Conservation (phyloP, 2,113 vertebrate genomes). For the Mixornis gularis region DNA sequence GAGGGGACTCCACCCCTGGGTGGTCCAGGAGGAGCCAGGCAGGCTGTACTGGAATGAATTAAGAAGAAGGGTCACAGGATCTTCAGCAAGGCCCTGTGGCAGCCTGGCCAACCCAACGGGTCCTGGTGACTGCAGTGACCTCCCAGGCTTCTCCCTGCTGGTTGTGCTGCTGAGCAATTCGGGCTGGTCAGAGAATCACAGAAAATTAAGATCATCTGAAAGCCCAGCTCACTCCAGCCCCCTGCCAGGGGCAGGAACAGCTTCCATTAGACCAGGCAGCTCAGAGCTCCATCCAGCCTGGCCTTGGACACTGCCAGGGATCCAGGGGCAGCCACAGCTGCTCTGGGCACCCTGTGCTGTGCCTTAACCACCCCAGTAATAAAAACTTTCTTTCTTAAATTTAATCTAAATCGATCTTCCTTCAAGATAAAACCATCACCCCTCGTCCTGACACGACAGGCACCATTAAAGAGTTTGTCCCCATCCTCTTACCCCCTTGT, state of each 20-base stretch:
- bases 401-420: background rate
- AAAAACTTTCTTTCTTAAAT: background rate
- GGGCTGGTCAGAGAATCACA: background rate
- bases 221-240: background rate
- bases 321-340: background rate
- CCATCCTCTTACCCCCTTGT: background rate
- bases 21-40: background rate
- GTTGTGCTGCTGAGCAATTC: rapidly evolving
- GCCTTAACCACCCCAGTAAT: background rate
- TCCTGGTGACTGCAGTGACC: rapidly evolving
- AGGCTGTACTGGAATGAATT: rapidly evolving
- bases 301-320: background rate
- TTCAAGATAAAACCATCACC: background rate
- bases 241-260: background rate
- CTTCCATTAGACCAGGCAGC: background rate
- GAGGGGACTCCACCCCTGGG: rapidly evolving
- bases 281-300: background rate
- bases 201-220: background rate
- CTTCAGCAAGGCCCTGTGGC: background rate
- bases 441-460: background rate
- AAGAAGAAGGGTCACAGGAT: rapidly evolving
- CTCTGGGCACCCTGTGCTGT: background rate
- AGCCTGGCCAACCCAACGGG: background rate
- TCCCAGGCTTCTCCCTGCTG: background rate
- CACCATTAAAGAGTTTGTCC: background rate